A percentile compares a stretch with the other conserved stretches of the same genome.
phyloP scores from a whole-genome alignment of 2,113 vertebrate species.

The Ictalurus punctatus region DNA sequence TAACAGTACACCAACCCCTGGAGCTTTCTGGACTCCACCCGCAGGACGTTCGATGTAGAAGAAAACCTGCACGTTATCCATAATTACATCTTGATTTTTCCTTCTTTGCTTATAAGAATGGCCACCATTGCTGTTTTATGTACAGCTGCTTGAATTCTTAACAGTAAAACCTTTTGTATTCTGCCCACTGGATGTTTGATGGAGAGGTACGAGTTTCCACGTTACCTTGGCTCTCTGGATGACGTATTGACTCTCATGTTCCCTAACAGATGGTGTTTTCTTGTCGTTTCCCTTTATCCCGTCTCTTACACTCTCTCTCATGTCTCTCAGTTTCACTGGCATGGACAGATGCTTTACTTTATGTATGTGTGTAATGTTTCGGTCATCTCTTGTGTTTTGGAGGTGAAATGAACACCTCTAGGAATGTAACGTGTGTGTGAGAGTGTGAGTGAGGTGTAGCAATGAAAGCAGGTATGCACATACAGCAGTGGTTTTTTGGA shows the following conservation, averaged over 20 bases:
- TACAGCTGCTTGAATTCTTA: neutral
- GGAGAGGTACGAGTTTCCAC: neutral
- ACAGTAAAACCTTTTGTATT: neutral
- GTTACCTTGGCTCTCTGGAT: neutral
- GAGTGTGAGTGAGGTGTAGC: neutral
- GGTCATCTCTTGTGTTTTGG: neutral
- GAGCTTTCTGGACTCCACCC: neutral
- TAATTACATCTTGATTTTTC: neutral
- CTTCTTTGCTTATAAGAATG: neutral
- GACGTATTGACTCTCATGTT: constrained; percentile 20
- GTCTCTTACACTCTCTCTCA: neutral
- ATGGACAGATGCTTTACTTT: neutral
- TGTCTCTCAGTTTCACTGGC: neutral
- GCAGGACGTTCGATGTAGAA: neutral
- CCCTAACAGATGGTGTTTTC: constrained; percentile 38
- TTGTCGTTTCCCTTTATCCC: neutral
- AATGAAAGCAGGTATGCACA: neutral
- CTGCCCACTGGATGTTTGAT: neutral
- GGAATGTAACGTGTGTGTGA: neutral
- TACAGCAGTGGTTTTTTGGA: neutral
- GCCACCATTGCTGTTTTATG: neutral
- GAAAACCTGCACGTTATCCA: neutral
- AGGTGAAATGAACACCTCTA: neutral
- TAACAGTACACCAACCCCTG: neutral
- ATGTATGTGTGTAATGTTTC: neutral